Base-by-base conservation (phyloP, 2,797 vertebrate genomes). In the Cirrhinus mrigala region DNA sequence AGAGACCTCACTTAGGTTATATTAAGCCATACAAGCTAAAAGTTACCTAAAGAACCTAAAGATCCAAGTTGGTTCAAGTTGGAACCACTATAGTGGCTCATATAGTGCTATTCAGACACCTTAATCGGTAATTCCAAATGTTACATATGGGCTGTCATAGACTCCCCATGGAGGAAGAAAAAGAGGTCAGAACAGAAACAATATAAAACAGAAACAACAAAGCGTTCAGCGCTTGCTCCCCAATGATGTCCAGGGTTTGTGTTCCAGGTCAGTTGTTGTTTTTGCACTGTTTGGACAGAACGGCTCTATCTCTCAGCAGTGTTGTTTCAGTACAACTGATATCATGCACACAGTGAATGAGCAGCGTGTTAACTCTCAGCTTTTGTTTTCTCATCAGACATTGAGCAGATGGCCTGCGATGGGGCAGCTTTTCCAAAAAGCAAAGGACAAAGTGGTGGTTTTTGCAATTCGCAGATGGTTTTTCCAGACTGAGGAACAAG, bases 301-400 rank as follows among this genome's bases (percentile, higher is more conserved):
- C 20, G 15, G n/a, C 50, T 79, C 33, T 83, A 83, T 89, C 86
- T 85, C 81, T 60, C 56, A 9, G 24, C 62, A 18, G 62, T 87
- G 69, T 82, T 89, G 60, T 85, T 86, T 73, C 83, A 85, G 79
- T 69, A 75, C 48, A 83, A 46, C 81, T 81, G 88, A 88, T 88
- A 87, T 50, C 37, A 29, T 71, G 7, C 73, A 74, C 77, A 77
- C 79, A 66, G 60, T 52, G 75, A 84, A 78, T 54, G 81, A 52
- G 66, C 58, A 83, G 69, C 66, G 78, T 52, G 78, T 86, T 76
- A 48, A 82, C 27, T 73, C 84, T 87, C 58, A 22, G 10, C 79
- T 79, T 90, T 79, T 90, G 82, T 89, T 88, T 91, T 56, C 70
- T 86, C 79, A 54, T 60, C 81, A 88, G 89, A 90, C 89, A 87